These are phyloP conservation scores for Gortyna flavago DNA, from an alignment of 2,888 invertebrate species.

Conservation along the genomic window DNA sequence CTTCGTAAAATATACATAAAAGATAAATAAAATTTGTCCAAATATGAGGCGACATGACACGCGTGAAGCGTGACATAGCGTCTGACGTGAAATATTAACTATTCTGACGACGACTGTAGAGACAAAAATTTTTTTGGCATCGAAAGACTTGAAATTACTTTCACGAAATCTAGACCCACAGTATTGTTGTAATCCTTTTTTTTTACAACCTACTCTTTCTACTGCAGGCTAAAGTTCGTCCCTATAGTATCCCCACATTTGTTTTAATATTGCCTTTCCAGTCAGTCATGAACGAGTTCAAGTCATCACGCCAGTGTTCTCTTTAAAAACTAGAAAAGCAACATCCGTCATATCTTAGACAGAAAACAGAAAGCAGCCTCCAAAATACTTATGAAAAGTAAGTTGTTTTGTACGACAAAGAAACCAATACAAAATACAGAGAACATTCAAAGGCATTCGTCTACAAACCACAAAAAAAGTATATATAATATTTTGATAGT, in stretches of 20 bases:
- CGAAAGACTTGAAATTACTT: conserved; percentile 1
- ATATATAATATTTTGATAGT: not conserved
- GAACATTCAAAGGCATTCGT: not conserved
- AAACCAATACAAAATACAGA: not conserved
- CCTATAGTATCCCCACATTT: not conserved
- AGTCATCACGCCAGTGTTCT: not conserved
- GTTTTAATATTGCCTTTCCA: not conserved
- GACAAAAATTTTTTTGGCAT: conserved; percentile 6
- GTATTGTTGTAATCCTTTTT: not conserved
- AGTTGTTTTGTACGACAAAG: not conserved
- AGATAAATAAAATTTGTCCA: conserved; percentile 34
- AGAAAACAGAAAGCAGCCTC: not conserved
- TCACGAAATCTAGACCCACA: not conserved
- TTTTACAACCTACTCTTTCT: not conserved
- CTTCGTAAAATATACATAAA: conserved; percentile 23
- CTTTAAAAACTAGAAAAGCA: not conserved
- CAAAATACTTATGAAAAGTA: not conserved
- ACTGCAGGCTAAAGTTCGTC: not conserved
- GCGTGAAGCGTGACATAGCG: conserved; percentile 47
- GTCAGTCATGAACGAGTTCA: not conserved
- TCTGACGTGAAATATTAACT: conserved; percentile 40
- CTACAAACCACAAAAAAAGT: not conserved
- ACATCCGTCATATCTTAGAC: not conserved
- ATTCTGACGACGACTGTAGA: conserved; percentile 14
- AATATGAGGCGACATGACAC: conserved; percentile 44